Percentiles rank a stretch among this genome's conserved stretches.
Evolutionary conservation across 2,888 invertebrate species (phyloP).

Genomic region (Eupithecia pulchellata): DNA sequence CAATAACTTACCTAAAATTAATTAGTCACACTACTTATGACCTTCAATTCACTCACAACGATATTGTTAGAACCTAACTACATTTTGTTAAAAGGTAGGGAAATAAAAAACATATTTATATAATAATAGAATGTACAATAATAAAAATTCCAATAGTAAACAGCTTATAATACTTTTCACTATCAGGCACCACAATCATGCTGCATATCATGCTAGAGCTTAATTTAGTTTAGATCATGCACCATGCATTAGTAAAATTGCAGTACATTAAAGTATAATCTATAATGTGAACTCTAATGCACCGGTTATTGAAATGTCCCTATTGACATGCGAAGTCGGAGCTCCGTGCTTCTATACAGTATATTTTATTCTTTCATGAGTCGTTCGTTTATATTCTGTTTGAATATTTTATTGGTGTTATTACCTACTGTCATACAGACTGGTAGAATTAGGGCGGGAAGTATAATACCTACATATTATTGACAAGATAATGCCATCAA

Average conservation of each 20-base stretch:
- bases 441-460: background rate
- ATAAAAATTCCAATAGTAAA: background rate
- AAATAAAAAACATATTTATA: background rate
- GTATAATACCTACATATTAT: background rate
- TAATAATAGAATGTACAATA: background rate
- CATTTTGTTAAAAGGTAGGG: too few relatives aligned
- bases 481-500: background rate
- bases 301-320: constrained; percentile 3
- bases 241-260: constrained; percentile 20
- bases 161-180: background rate
- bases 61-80: too few relatives aligned
- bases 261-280: constrained; percentile 11
- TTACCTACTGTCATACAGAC: background rate
- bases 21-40: too few relatives aligned
- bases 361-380: background rate
- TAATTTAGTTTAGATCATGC: constrained; percentile 17
- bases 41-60: too few relatives aligned
- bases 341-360: background rate
- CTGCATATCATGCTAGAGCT: constrained; percentile 15
- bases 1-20: too few relatives aligned
- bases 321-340: background rate
- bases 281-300: background rate
- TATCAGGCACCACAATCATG: constrained; percentile 5
- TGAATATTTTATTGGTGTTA: constrained; percentile 3
- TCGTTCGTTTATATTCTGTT: background rate